These are phyloP conservation scores for Sarcophaga carnaria DNA, from an alignment of 2,888 invertebrate species.

Conservation along the genomic window DNA sequence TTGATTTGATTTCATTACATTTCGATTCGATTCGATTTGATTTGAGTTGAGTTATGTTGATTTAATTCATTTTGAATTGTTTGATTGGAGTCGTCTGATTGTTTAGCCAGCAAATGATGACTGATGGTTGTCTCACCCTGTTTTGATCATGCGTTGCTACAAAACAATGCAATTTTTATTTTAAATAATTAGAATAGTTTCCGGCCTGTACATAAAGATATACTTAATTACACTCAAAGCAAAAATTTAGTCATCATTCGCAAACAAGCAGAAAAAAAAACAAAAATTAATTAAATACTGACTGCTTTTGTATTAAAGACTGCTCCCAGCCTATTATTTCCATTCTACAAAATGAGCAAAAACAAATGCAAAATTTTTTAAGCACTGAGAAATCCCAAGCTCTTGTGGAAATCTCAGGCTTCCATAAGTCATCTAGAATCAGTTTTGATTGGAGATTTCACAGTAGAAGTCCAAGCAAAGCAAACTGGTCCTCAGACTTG, in stretches of 20 bases:
- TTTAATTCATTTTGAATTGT: not conserved
- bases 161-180: constrained; percentile 64
- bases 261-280: not conserved
- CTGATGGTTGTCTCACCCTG: constrained; percentile 66
- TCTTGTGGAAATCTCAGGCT: too few relatives aligned
- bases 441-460: too few relatives aligned
- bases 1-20: constrained; percentile 47
- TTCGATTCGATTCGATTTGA: constrained; percentile 54
- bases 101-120: constrained; percentile 59
- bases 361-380: too few relatives aligned
- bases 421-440: too few relatives aligned
- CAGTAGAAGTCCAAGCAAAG: too few relatives aligned
- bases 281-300: not conserved
- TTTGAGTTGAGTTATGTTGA: constrained; percentile 24
- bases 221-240: constrained; percentile 48
- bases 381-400: too few relatives aligned
- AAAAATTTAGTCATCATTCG: not conserved
- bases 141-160: constrained; percentile 45
- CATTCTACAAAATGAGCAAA: too few relatives aligned
- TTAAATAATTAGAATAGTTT: constrained; percentile 67
- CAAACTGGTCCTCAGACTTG: too few relatives aligned
- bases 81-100: constrained; percentile 28
- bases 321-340: too few relatives aligned
- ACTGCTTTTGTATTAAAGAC: too few relatives aligned
- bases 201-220: constrained; percentile 55